Base-by-base conservation (phyloP, 2,113 vertebrate species). In the Pagrus major region DNA sequence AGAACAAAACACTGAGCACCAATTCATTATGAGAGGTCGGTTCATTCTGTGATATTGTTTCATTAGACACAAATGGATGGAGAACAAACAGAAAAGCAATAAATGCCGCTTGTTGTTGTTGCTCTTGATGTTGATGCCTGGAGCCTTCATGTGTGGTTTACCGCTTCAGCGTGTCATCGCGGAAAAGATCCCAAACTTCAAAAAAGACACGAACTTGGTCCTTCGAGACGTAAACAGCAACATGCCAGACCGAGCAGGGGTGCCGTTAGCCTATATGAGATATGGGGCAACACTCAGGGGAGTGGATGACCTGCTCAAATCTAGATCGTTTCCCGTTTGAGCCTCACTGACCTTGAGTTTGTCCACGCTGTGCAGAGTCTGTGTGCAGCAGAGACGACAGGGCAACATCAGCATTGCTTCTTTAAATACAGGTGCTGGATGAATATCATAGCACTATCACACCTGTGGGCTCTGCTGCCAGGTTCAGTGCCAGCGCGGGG, bases 311-410 rank as follows among this genome's bases (percentile, higher is more conserved):
- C 83, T 33, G 58, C 60, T 70, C 74, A 74, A 78, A 70, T 33
- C 63, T 41, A 56, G 64, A 77, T 71, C 15, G 10, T 66, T 54
- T 77, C 55, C 42, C n/a, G 29, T 83, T 55, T 61, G 59, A 80
- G 84, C 49, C 59, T 75, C 20, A 9, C 46, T 87, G 85, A 86
- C 81, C 80, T 84, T 87, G 71, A 82, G 66, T 79, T 76, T 88
- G 75, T 75, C 71, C n/a, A 14, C 41, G 23, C 44, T 25, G 41
- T 25, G 67, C 44, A 44, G 46, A 23, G 44, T 18, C 15, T 67
- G 37, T 44, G 60, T 44, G 29, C 23, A 46, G 76, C 66, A 33
- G 56, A 66, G 55, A 78, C 59, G 37, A 54, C 31, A 77, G 68
- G 64, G 35, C 68, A 35, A 49, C 31, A 31, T 65, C 41, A 12